phyloP scores from a whole-genome alignment of 2,888 invertebrate species.

The Tryphoninae sp. region DNA sequence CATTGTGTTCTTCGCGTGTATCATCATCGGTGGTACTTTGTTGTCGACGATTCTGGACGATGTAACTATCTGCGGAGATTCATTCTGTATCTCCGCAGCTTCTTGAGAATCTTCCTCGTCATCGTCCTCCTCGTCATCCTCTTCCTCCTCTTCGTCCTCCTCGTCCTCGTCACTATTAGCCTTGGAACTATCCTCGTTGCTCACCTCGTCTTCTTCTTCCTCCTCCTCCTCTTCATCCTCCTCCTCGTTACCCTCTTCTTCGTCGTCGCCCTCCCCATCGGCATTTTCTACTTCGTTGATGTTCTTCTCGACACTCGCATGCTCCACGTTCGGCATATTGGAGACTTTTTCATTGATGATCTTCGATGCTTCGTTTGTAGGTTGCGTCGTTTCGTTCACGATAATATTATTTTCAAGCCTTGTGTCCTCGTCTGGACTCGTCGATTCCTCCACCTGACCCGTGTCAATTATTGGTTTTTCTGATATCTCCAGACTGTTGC shows the following conservation, averaged over 20 bases:
- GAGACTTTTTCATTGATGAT: conserved; percentile 69
- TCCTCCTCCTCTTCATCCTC: conserved; percentile 66
- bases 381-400: conserved; percentile 69
- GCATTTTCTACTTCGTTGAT: conserved; percentile 67
- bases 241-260: conserved; percentile 64
- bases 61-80: conserved; percentile 22
- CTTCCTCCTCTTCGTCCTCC: conserved; percentile 60
- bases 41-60: conserved; percentile 47
- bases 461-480: conserved; percentile 84
- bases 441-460: conserved; percentile 80
- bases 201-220: conserved; percentile 60
- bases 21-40: conserved; percentile 30
- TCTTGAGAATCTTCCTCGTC: conserved; percentile 70
- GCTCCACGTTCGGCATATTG: conserved; percentile 71
- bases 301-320: conserved; percentile 71
- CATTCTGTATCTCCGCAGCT: conserved; percentile 57
- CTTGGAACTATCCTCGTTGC: conserved; percentile 63
- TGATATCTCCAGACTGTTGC: conserved; percentile 84
- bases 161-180: conserved; percentile 66
- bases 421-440: conserved; percentile 69
- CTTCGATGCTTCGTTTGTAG: conserved; percentile 71
- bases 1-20: conserved; percentile 27
- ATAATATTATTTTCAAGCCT: conserved; percentile 65
- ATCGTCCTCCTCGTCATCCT: conserved; percentile 61
- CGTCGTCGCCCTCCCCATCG: conserved; percentile 66